A percentile compares a stretch with the other conserved stretches of the same genome.
Evolutionary conservation across 35 echinoderm and acorn worm species (phyloP).

Genomic region (Heliocidaris tuberculata): DNA sequence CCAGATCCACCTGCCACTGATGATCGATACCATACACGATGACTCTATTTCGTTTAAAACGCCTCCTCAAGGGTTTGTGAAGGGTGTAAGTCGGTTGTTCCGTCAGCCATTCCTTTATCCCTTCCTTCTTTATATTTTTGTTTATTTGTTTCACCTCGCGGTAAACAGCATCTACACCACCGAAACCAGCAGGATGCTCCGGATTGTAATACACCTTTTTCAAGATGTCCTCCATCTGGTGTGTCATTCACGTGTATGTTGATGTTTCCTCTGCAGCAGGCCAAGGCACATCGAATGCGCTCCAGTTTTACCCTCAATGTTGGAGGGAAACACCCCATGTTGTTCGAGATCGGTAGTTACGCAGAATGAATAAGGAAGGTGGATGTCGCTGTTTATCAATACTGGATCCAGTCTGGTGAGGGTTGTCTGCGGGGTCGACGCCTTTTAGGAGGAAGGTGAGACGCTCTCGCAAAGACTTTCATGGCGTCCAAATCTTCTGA

Average conservation of each 20-base stretch:
- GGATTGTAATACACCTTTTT: slow-evolving; percentile 58
- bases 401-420: slow-evolving; percentile 26
- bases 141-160: slow-evolving; percentile 3
- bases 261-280: slow-evolving; percentile 46
- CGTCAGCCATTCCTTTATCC: slow-evolving; percentile 27
- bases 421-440: background rate
- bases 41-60: slow-evolving; percentile 42
- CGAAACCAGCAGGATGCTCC: slow-evolving; percentile 58
- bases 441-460: background rate
- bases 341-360: background rate
- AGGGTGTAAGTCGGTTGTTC: slow-evolving; percentile 55
- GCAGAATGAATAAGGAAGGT: background rate
- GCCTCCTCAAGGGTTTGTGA: slow-evolving; percentile 52
- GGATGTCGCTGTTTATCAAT: background rate
- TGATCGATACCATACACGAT: slow-evolving; percentile 34
- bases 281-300: slow-evolving; percentile 30
- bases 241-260: slow-evolving; percentile 31
- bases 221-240: slow-evolving; percentile 41
- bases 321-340: slow-evolving; percentile 60
- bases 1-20: slow-evolving; percentile 58
- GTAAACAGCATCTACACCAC: slow-evolving; percentile 61
- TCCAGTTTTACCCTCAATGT: background rate
- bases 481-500: background rate
- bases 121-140: background rate
- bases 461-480: background rate